A percentile compares a stretch with the other conserved stretches of the same genome.
phyloP scores from a whole-genome alignment of 2,888 invertebrate genomes.

The Pachymerium ferrugineum region DNA sequence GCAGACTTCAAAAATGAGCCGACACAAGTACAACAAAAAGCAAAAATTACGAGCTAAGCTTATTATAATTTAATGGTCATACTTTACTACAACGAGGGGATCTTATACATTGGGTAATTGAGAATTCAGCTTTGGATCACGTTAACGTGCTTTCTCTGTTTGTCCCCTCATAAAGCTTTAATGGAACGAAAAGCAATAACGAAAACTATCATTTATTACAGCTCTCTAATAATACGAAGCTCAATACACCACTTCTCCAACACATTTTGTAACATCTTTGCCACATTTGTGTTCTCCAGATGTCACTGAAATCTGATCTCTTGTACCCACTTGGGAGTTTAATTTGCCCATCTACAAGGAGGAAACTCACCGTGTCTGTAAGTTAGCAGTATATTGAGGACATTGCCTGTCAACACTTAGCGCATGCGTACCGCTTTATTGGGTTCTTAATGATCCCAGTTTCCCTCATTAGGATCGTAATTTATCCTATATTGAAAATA shows the following conservation, averaged over 20 bases:
- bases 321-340: neutral
- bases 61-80: neutral
- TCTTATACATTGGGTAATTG: neutral
- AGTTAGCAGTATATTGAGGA: too few relatives aligned
- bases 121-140: neutral
- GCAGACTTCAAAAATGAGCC: neutral
- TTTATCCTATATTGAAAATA: constrained; percentile 20
- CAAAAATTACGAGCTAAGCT: neutral
- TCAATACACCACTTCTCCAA: too few relatives aligned
- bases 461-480: constrained; percentile 11
- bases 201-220: neutral
- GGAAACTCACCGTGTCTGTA: too few relatives aligned
- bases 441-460: neutral
- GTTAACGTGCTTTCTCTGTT: neutral
- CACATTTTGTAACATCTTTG: neutral
- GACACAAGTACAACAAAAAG: neutral
- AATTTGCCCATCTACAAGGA: too few relatives aligned
- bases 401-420: neutral
- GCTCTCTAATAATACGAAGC: too few relatives aligned
- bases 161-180: too few relatives aligned
- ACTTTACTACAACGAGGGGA: constrained; percentile 14
- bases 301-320: neutral
- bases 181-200: neutral
- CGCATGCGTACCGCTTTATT: neutral
- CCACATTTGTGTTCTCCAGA: too few relatives aligned